phyloP scores from a whole-genome alignment of 2,888 invertebrate species.

The Acronicta alni region DNA sequence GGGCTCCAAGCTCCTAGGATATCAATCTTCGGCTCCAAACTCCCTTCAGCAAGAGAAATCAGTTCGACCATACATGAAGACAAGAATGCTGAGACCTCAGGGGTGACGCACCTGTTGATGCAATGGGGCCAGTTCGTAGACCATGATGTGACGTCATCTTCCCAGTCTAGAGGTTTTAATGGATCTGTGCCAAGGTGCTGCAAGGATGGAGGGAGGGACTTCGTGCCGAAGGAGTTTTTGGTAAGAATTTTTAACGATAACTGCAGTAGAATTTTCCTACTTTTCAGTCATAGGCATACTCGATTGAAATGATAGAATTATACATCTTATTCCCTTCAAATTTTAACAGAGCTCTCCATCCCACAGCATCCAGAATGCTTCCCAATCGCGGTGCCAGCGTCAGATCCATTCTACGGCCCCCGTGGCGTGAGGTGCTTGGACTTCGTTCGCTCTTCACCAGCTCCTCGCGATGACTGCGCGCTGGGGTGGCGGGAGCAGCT shows the following conservation, averaged over 20 bases:
- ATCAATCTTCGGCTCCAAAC: slow-evolving; percentile 88
- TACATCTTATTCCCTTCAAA: not conserved
- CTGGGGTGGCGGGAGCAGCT: slow-evolving; percentile 96
- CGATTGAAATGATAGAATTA: no score
- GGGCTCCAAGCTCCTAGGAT: slow-evolving; percentile 90
- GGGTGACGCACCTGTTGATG: slow-evolving; percentile 94
- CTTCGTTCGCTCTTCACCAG: slow-evolving; percentile 94
- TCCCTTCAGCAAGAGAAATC: slow-evolving; percentile 94
- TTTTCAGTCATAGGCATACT: no score
- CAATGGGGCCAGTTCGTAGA: slow-evolving; percentile 98
- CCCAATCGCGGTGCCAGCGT: slow-evolving; percentile 92
- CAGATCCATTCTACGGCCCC: slow-evolving; percentile 93
- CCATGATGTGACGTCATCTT: slow-evolving; percentile 95
- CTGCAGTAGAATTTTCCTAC: no score
- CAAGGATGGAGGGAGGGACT: slow-evolving; percentile 88
- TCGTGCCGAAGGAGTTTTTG: slow-evolving; percentile 90
- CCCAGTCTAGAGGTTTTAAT: slow-evolving; percentile 93
- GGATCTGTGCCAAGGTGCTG: slow-evolving; percentile 95
- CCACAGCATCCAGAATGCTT: slow-evolving; percentile 95
- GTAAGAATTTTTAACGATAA: slow-evolving; percentile 73
- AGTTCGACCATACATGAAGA: slow-evolving; percentile 91
- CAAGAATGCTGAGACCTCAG: slow-evolving; percentile 90
- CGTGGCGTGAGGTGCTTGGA: slow-evolving; percentile 94
- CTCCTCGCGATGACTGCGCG: slow-evolving; percentile 93
- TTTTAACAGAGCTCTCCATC: not conserved